Percentiles rank a stretch among this genome's conserved stretches.
These are phyloP conservation scores for Lamprotornis superbus DNA, from an alignment of 2,113 vertebrate genomes.

Conservation along the genomic window DNA sequence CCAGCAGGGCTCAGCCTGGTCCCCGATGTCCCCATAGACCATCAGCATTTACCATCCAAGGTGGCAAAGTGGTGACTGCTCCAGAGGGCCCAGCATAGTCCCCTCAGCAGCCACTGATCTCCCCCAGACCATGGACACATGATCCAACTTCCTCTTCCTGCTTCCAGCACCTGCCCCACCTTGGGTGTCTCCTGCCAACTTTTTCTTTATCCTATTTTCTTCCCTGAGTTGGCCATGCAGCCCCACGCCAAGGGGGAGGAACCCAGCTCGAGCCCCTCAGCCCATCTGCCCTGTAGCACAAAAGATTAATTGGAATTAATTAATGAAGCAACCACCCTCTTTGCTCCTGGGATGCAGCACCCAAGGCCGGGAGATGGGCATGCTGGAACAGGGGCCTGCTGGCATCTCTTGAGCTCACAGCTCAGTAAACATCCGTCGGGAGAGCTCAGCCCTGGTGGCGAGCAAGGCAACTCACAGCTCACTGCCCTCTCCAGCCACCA, in stretches of 20 bases:
- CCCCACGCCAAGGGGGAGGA: fast-evolving
- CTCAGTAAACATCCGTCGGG: background rate
- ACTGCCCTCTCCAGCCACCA: background rate
- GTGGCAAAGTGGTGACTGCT: background rate
- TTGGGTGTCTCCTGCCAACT: background rate
- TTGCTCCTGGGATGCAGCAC: background rate
- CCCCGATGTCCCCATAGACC: fast-evolving
- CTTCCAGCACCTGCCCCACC: background rate
- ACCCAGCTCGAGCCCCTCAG: background rate
- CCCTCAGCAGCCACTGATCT: background rate
- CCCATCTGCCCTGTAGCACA: fast-evolving
- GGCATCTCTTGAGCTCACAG: background rate
- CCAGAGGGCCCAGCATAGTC: fast-evolving
- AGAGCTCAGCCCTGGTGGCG: background rate
- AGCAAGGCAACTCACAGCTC: background rate
- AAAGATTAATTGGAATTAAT: background rate
- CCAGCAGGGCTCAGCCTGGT: background rate
- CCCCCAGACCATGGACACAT: fast-evolving
- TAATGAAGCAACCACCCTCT: background rate
- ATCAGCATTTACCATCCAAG: background rate
- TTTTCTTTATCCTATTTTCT: background rate
- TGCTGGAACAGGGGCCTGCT: background rate
- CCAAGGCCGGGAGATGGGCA: background rate
- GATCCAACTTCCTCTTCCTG: background rate
- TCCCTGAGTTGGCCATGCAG: background rate